Evolutionary conservation across 2,113 vertebrate genomes (phyloP).

Genomic region (Sturnus vulgaris): DNA sequence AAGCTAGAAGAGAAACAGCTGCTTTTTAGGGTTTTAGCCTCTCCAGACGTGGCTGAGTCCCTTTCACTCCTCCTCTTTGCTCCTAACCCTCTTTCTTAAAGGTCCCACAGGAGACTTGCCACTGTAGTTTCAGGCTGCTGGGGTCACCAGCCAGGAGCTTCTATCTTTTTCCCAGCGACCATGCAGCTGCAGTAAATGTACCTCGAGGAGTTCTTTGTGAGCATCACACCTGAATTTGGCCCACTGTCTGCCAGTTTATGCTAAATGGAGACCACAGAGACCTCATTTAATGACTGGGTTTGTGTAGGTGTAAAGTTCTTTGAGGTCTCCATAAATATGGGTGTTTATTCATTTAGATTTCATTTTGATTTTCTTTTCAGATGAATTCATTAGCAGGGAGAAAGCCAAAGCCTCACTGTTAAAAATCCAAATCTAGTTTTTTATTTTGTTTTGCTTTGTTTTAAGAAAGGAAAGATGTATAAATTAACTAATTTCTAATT

Average conservation of each 20-base stretch:
- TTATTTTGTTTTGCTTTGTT: not conserved
- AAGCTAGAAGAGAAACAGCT: not conserved
- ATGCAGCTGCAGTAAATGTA: not conserved
- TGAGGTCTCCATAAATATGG: not conserved
- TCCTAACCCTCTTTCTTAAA: not conserved
- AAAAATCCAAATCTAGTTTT: not conserved
- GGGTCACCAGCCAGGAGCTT: not conserved
- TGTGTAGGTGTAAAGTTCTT: constrained; percentile 28
- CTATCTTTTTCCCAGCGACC: not conserved
- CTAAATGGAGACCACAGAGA: not conserved
- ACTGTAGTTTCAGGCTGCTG: not conserved
- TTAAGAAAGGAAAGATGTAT: not conserved
- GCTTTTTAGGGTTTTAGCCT: not conserved
- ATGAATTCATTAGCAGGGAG: not conserved
- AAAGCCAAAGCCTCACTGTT: not conserved
- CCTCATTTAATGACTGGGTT: not conserved
- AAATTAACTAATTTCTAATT: not conserved
- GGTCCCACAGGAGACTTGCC: not conserved
- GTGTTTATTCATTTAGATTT: constrained; percentile 17
- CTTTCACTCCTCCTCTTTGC: not conserved
- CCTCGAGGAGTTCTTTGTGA: not conserved
- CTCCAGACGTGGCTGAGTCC: not conserved
- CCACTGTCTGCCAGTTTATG: not conserved
- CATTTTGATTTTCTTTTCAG: not conserved
- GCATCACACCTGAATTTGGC: not conserved